Evolutionary conservation across 2,888 invertebrate genomes (phyloP).

Genomic region (Xestia c-nigrum): DNA sequence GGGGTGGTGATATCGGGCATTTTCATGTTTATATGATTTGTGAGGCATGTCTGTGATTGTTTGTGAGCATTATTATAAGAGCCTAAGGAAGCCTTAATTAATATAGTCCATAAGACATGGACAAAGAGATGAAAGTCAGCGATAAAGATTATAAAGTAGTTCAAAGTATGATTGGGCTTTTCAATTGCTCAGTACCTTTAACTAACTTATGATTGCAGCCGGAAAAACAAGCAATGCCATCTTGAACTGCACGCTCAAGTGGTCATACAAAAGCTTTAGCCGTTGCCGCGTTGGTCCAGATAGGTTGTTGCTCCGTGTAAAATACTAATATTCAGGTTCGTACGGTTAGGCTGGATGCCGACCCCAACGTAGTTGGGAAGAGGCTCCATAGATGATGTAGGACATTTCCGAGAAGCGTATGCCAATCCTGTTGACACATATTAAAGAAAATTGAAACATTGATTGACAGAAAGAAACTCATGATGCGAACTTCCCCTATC

Average conservation of each 20-base stretch:
- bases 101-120: background rate
- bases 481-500: too few relatives aligned
- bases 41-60: background rate
- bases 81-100: background rate
- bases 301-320: background rate
- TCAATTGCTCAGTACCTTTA: too few relatives aligned
- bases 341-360: background rate
- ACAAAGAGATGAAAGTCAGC: background rate
- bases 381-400: background rate
- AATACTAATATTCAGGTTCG: background rate
- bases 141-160: background rate
- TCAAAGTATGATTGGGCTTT: background rate
- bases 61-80: background rate
- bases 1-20: slow-evolving; percentile 13
- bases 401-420: background rate
- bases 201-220: too few relatives aligned
- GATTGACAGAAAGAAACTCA: background rate
- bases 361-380: background rate
- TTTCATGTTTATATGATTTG: background rate
- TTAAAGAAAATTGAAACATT: background rate
- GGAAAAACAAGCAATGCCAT: too few relatives aligned
- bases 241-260: too few relatives aligned
- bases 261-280: too few relatives aligned
- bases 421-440: background rate
- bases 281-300: background rate